Base-by-base conservation (phyloP, 2,113 vertebrate species). In the Elephas maximus region DNA sequence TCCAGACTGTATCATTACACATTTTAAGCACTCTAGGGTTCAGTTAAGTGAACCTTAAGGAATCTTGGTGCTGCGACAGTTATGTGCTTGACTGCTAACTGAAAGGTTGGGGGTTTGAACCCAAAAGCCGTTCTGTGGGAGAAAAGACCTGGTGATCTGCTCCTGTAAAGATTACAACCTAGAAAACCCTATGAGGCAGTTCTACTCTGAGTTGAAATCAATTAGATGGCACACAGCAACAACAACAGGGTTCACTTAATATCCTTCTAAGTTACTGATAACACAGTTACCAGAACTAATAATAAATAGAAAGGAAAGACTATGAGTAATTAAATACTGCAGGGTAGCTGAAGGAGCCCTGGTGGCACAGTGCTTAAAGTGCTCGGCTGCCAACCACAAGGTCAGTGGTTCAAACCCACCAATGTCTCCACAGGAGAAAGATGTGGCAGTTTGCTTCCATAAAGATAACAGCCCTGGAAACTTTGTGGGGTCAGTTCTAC, bases 301-400 rank as follows among this genome's bases (percentile, higher is more conserved):
- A 85, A 41, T 28, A 89, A 76, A 71, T 15, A 80, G 45, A 53
- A 93, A 57, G 97, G 51, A n/a, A 82, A 85, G 60, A 45, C 81
- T 78, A 30, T 74, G 9, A 48, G 45, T 92, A 53, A 92, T 83
- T 92, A 88, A 84, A 81, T 3, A 57, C 53, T 57, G 11, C 15
- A 14, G 53, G 53, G 12, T 14, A 57, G 53, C 53, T 57, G 15
- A 57, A 57, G 53, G 15, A 57, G 53, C 53, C 53, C 53, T 57
- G 53, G 12, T 15, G 53, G 53, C 53, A 57, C 12, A 17, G 53
- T 17, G 11, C 11, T 57, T 57, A 57, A 57, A 15, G 53, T 57
- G 11, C 53, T 57, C 11, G 53, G 53, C 53, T 57, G 53, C 53
- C 15, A 57, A 57, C 53, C 53, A 14, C 11, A 57, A 57, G 53